Evolutionary conservation across 2,888 invertebrate species (phyloP), one percentile per base, ranked within the genome.

Genomic region (Psococerastis gibbosa): DNA sequence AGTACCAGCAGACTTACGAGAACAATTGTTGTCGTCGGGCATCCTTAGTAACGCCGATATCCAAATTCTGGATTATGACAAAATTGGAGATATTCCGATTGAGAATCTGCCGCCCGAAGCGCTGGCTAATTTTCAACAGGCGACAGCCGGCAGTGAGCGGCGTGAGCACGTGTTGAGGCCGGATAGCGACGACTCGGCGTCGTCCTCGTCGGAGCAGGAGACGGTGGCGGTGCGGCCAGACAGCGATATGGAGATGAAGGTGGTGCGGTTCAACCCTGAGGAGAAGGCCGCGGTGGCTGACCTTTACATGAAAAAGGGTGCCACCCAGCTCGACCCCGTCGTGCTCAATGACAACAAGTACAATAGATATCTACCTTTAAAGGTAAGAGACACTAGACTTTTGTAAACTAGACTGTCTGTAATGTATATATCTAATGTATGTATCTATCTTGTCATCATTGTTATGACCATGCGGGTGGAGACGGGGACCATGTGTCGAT

Each of bases 41-140:
- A 87, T 88, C 52, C 64, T 88, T 44, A 79, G 81, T 51, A 83
- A 87, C 55, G 87, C 87, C 35, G 82, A 87, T 53, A 87, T 88
- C 47, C 85, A 87, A 51, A 71, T 88, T 41, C 62, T 87, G 46
- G 85, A 87, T 61, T 87, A 87, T 53, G 85, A 87, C 55, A 85
- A 87, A 66, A 76, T 84, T 32, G 85, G 87, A 22, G 85, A 83
- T 49, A 83, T 83, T 44, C 78, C 82, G 3, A 64, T 87, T 42
- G 84, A 84, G 49, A 81, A 78, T 48, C 60, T 87, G 42, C 84
- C 85, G 2, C 82, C 84, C 43, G 84, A 87, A 60, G 85, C 85
- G 52, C 60, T 87, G 46, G 83, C 83, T 31, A 84, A 85, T 58
- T 84, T 87, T 60, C 85, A 83, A 55, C 74, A 78, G 16, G 80